phyloP scores from a whole-genome alignment of 2,888 invertebrate genomes.

The Drosophila robusta region DNA sequence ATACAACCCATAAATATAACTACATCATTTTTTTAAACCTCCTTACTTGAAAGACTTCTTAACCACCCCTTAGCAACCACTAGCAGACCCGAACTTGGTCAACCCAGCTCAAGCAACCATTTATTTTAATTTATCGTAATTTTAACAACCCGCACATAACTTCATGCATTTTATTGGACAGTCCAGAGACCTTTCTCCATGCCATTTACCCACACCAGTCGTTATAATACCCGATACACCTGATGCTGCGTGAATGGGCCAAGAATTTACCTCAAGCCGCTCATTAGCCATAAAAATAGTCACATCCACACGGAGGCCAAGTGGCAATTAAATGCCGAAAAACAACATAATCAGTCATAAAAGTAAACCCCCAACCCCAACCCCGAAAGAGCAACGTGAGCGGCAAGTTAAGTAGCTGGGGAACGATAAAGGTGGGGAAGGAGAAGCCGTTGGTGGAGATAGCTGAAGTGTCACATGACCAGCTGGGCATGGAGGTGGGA shows the following conservation, averaged over 20 bases:
- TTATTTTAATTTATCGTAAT: conserved; percentile 60
- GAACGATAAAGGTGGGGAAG: no score
- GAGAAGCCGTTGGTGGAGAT: conserved; percentile 7
- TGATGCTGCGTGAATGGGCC: conserved; percentile 48
- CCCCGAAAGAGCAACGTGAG: conserved; percentile 58
- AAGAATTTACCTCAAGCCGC: conserved; percentile 61
- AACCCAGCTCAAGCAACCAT: conserved; percentile 16
- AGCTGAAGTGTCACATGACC: conserved; percentile 69
- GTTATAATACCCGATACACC: conserved; percentile 42
- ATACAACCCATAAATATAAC: no score
- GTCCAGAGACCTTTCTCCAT: not conserved
- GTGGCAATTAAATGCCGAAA: conserved; percentile 76
- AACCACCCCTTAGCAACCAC: not conserved
- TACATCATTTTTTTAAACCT: no score
- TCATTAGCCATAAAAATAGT: conserved; percentile 78
- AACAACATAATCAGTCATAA: conserved; percentile 77
- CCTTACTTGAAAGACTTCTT: not conserved
- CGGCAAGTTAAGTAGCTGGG: conserved; percentile 53
- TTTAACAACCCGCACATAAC: conserved; percentile 40
- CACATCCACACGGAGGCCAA: conserved; percentile 64
- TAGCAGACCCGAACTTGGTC: not conserved
- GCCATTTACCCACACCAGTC: conserved; percentile 23
- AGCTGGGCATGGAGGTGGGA: conserved; percentile 23
- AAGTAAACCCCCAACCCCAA: conserved; percentile 31
- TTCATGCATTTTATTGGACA: conserved; percentile 61